These are phyloP conservation scores for Proisotoma minuta DNA, from an alignment of 2,888 invertebrate genomes.

Conservation along the genomic window DNA sequence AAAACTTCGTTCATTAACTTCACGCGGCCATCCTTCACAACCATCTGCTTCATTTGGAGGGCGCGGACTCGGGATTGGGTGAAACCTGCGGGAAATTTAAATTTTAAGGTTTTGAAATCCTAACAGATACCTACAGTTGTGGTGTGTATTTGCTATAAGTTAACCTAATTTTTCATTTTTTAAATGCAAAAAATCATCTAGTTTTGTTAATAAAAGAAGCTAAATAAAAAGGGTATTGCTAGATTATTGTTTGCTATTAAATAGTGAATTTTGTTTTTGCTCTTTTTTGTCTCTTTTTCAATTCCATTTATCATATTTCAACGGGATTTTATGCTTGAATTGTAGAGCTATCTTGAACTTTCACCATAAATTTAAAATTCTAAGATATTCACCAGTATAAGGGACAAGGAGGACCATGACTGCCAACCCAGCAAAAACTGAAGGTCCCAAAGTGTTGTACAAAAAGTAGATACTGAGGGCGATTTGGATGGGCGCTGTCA, in stretches of 20 bases:
- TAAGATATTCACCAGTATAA: constrained; percentile 77
- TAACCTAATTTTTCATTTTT: no score
- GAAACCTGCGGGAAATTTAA: not conserved
- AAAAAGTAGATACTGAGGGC: constrained; percentile 74
- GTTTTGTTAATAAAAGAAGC: no score
- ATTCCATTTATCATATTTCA: no score
- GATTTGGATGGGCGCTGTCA: constrained; percentile 88
- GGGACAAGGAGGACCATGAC: constrained; percentile 91
- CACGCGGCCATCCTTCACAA: constrained; percentile 71
- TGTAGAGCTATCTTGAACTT: constrained; percentile 70
- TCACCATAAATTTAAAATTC: constrained; percentile 60
- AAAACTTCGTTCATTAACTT: constrained; percentile 90
- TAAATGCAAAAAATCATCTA: no score
- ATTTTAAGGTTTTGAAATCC: no score
- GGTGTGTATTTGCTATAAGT: no score
- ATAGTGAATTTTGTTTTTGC: no score
- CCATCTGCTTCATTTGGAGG: constrained; percentile 55
- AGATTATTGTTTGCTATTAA: no score
- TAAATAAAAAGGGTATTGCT: no score
- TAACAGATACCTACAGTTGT: no score
- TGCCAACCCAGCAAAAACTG: constrained; percentile 86
- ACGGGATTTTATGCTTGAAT: no score
- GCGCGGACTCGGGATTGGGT: constrained; percentile 52
- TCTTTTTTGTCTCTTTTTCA: no score
- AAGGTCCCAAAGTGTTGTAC: constrained; percentile 59